These are phyloP conservation scores for Syngnathus floridae DNA, from an alignment of 2,113 vertebrate species.

Conservation along the genomic window DNA sequence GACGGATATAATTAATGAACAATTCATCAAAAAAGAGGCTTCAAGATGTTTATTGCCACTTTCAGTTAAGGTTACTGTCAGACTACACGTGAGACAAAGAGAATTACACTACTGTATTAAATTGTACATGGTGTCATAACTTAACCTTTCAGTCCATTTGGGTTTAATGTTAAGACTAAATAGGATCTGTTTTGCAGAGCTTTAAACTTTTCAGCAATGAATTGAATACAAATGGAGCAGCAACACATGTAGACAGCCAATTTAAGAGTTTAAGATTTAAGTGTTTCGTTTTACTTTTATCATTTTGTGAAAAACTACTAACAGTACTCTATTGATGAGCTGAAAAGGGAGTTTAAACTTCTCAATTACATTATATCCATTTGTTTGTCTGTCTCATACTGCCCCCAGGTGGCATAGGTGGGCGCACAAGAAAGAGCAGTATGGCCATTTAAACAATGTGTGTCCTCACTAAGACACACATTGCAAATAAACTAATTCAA, in stretches of 20 bases:
- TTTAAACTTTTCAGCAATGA: not conserved
- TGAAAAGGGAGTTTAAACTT: not conserved
- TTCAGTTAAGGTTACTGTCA: not conserved
- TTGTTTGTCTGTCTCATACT: not conserved
- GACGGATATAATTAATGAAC: too few species aligned
- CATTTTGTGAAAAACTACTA: not conserved
- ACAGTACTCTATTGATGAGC: not conserved
- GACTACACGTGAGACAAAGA: too few species aligned
- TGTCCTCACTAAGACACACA: not conserved
- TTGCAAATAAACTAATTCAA: not conserved
- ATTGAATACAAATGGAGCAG: not conserved
- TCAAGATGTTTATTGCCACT: not conserved
- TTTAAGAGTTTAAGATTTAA: not conserved
- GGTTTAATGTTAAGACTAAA: not conserved
- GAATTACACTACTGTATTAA: not conserved
- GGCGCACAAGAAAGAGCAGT: not conserved
- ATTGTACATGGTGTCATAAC: too few species aligned
- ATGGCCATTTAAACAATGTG: not conserved
- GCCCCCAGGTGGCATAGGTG: not conserved
- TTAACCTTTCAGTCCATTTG: not conserved
- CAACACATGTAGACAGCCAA: not conserved
- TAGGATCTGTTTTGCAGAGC: not conserved
- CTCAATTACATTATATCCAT: not conserved
- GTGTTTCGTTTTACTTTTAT: too few species aligned
- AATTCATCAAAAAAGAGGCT: too few species aligned